Base-by-base conservation (phyloP, 2,888 invertebrate genomes). In the Psococerastis gibbosa region DNA sequence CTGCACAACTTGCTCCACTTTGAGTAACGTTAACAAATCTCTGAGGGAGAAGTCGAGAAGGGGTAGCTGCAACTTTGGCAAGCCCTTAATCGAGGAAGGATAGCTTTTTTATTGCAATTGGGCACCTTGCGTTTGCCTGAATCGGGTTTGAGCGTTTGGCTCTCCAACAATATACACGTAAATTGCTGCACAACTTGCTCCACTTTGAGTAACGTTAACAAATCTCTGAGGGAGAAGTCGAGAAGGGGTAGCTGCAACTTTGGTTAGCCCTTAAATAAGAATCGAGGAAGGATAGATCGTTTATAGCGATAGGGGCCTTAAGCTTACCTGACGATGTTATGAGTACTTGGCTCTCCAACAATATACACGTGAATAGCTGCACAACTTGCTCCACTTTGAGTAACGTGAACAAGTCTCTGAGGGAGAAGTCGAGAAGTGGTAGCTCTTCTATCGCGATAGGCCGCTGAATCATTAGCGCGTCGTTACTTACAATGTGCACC, bases 271-370 rank as follows among this genome's bases (percentile, higher is more conserved):
- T 16, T 41, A 15, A 20, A 41, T 41, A 43, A 44, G 35, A 22
- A 41, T 15, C 16, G 43, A 22, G 20, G 18, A 22, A 22, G 45
- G 38, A 41, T 3, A 32, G 35, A 22, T 34, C 16, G 43, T 22
- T 42, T 20, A 20, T 31, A 43, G n/a, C n/a, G n/a, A n/a, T n/a
- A n/a, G n/a, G n/a, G n/a, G n/a, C n/a, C n/a, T n/a, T n/a, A n/a
- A n/a, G 42, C 56, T 57, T 62, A 89, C 89, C 87, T 64, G 78
- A 78, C 48, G 95, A 95, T 57, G 87, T 78, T 18, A 99, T 69
- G 33, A 99, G 70, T 48, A 98, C 82, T 68, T 98, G 97, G 63
- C 95, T 91, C 66, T 99, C 98, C 22, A 98, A 67, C 20, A 98
- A 67, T 42, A 95, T 81, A 65, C 95, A 92, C 32, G 92, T 89